Evolutionary conservation across 2,113 vertebrate species (phyloP).

Genomic region (Synchiropus splendidus): DNA sequence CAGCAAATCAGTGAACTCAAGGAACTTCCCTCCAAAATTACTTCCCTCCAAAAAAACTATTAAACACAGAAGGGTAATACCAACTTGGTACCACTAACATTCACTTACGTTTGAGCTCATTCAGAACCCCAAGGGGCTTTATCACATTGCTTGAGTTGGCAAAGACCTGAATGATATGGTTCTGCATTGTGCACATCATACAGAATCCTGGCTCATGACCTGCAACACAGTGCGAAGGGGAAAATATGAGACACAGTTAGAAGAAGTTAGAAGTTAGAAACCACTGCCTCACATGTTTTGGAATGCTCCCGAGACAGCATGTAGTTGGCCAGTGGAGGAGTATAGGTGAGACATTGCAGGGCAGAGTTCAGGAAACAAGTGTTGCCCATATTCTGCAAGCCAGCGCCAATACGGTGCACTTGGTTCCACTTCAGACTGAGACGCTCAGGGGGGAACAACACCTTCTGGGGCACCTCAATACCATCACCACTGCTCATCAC

Average conservation of each 20-base stretch:
- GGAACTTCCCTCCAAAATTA: constrained; percentile 47
- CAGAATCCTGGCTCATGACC: constrained; percentile 89
- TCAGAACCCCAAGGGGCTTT: constrained; percentile 86
- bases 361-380: constrained; percentile 94
- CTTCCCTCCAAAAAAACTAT: constrained; percentile 52
- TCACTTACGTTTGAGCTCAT: constrained; percentile 79
- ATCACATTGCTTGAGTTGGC: constrained; percentile 85
- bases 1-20: neutral
- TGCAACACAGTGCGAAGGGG: constrained; percentile 35
- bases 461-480: constrained; percentile 82
- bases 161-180: constrained; percentile 85
- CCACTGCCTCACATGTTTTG: constrained; percentile 75
- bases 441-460: constrained; percentile 88
- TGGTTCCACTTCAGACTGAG: constrained; percentile 88
- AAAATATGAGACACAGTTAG: constrained; percentile 2
- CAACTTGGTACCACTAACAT: neutral
- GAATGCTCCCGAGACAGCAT: constrained; percentile 93
- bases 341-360: constrained; percentile 93
- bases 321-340: constrained; percentile 87
- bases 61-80: constrained; percentile 13
- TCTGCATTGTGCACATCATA: constrained; percentile 97
- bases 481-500: constrained; percentile 77
- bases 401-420: constrained; percentile 82
- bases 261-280: neutral
- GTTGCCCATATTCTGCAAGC: constrained; percentile 94